Base-by-base conservation (phyloP, 2,888 invertebrate species). In the Maniola hyperantus region DNA sequence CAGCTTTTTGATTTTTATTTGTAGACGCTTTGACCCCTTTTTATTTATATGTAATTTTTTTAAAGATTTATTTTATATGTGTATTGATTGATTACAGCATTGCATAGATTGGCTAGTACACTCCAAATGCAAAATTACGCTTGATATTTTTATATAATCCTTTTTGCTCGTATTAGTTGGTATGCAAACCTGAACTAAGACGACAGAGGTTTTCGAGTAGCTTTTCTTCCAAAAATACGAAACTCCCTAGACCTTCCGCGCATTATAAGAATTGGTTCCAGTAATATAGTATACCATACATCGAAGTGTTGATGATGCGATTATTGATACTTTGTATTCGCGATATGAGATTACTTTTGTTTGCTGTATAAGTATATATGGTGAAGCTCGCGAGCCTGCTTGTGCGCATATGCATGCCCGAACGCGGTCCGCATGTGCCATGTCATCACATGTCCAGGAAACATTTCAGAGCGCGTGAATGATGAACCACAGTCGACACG, bases 381-480 rank as follows among this genome's bases (percentile, higher is more conserved):
- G 20, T 36, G 7, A 18, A 33, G 33, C 26, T 26, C 26, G 26
- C 44, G 26, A 33, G 18, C 81, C 79, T 74, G 86, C 85, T 83
- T 85, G 64, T 83, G 87, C 86, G 87, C n/a, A n/a, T 48, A 53
- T 53, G 62, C 42, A 26, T 26, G 66, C 57, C 57, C 53, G 63
- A 59, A 36, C 63, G 63, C 58, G 64, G 44, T 63, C 72, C 77
- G 75, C 83, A 83, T 85, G 84, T 83, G 84, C 58, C 46, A 54
- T 59, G 62, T 42, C 57, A 80, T 88, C 82, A 85, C 84, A 85
- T 87, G 81, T 85, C 77, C 79, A 85, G 87, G 83, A 86, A 94
- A 95, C 94, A 94, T 96, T 96, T 94, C 97, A 95, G 97, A 97
- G 90, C 94, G 94, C 93, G 94, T 95, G 94, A 95, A 95, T 93